Evolutionary conservation across 2,797 vertebrate genomes (phyloP).

Genomic region (Artibeus jamaicensis): DNA sequence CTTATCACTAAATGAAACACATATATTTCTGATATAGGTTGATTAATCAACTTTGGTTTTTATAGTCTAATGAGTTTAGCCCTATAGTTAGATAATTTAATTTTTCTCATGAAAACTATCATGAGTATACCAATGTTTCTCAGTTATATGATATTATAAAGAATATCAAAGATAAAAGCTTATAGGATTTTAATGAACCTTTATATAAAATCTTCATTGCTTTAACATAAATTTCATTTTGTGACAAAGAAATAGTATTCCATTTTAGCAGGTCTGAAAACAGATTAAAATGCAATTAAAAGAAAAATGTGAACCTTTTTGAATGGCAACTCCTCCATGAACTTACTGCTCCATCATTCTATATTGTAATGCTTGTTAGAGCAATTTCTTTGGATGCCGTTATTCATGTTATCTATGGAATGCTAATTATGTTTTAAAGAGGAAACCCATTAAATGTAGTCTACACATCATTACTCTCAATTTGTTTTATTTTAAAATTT

Average conservation of each 20-base stretch:
- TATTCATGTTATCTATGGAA: constrained; percentile 15
- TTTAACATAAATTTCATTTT: not conserved
- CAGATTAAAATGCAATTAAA: not conserved
- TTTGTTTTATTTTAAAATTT: constrained; percentile 26
- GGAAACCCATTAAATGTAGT: constrained; percentile 27
- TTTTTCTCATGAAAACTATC: constrained; percentile 13
- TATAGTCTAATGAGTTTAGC: not conserved
- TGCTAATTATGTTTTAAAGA: constrained; percentile 65
- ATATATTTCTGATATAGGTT: not conserved
- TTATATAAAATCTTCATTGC: not conserved
- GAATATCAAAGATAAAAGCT: not conserved
- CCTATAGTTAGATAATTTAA: not conserved
- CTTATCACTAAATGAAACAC: not conserved
- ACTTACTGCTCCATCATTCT: not conserved
- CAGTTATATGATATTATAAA: not conserved
- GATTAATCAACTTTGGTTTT: not conserved
- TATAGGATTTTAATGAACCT: not conserved
- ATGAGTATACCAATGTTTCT: not conserved
- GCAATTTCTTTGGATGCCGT: not conserved
- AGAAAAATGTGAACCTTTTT: constrained; percentile 38
- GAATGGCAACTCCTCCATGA: not conserved
- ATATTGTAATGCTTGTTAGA: not conserved
- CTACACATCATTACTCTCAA: constrained; percentile 43
- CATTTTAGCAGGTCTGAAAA: constrained; percentile 7
- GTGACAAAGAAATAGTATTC: not conserved